Evolutionary conservation across 2,113 vertebrate species (phyloP).

Genomic region (Sylvicapra grimmia): DNA sequence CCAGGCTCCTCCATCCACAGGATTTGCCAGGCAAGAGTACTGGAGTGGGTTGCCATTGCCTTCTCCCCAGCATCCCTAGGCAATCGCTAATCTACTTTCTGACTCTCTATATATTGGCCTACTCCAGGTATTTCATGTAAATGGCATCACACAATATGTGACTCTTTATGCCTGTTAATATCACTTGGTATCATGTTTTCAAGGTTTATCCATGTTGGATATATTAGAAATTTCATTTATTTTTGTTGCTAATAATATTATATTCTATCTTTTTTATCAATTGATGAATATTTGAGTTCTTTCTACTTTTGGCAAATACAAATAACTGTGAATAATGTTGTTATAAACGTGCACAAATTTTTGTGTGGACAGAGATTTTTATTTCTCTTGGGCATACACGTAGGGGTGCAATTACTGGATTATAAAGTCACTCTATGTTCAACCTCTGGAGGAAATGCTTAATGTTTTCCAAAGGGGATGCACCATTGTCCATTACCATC

Average conservation of each 20-base stretch:
- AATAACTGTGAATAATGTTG: neutral
- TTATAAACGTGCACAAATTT: neutral
- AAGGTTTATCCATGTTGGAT: neutral
- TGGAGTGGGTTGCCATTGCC: too few species aligned
- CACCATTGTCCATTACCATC: neutral
- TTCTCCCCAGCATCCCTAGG: neutral
- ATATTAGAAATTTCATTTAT: neutral
- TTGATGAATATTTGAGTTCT: neutral
- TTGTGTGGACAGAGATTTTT: neutral
- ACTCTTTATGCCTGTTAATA: neutral
- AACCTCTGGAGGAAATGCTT: neutral
- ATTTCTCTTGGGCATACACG: neutral
- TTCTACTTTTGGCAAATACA: neutral
- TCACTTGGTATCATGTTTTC: neutral
- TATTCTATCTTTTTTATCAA: neutral
- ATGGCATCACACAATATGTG: neutral
- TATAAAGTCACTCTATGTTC: neutral
- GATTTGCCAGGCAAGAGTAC: too few species aligned
- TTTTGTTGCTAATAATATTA: neutral
- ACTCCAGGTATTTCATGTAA: neutral
- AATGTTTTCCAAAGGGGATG: neutral
- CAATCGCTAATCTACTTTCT: neutral
- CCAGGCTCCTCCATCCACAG: accelerated
- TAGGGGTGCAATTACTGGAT: neutral
- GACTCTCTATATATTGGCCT: neutral